These are phyloP conservation scores for Dallia pectoralis DNA, from an alignment of 2,797 vertebrate genomes.

Conservation along the genomic window DNA sequence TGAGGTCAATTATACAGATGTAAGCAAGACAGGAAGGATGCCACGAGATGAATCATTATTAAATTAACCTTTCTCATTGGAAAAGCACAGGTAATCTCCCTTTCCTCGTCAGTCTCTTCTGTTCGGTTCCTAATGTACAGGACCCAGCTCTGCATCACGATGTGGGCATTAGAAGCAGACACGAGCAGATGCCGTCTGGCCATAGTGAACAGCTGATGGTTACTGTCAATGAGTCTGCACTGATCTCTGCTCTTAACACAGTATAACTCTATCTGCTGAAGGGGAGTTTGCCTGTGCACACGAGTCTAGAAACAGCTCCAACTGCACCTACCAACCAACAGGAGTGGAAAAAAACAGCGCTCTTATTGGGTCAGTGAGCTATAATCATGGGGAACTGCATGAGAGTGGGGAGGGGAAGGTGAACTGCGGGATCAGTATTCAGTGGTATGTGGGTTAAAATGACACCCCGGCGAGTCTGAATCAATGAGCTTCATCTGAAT, in stretches of 20 bases:
- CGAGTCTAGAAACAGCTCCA: background rate
- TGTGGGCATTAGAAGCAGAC: background rate
- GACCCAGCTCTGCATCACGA: background rate
- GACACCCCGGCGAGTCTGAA: slow-evolving; percentile 2
- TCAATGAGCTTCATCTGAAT: background rate
- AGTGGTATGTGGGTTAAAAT: background rate
- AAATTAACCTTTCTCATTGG: background rate
- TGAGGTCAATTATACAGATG: background rate
- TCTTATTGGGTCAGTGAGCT: background rate
- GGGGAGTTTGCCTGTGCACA: background rate
- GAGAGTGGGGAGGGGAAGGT: background rate
- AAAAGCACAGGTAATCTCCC: background rate
- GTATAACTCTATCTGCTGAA: slow-evolving; percentile 3
- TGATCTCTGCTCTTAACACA: background rate
- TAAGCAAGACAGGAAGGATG: background rate
- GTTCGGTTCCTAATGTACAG: background rate
- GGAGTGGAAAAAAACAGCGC: background rate
- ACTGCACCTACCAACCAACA: background rate
- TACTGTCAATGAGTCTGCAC: background rate
- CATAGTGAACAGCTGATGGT: background rate
- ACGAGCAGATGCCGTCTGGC: background rate
- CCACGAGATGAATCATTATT: background rate
- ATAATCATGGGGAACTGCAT: background rate
- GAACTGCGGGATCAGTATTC: background rate
- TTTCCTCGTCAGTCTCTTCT: slow-evolving; percentile 5